phyloP scores from a whole-genome alignment of 35 echinoderm and acorn worm species.

The Strongylocentrotus purpuratus region DNA sequence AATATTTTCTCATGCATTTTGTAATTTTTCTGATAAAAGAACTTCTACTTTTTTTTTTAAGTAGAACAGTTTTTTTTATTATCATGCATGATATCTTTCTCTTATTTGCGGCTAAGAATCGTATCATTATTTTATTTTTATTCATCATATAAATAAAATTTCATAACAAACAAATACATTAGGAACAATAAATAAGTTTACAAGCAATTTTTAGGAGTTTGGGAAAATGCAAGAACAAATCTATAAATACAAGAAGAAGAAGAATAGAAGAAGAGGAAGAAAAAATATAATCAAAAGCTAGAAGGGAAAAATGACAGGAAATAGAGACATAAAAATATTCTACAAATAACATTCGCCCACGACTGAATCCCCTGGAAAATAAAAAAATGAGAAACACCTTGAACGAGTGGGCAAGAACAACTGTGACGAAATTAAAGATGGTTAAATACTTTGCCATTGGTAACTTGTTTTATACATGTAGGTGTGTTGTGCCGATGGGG shows the following conservation, averaged over 20 bases:
- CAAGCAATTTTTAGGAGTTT: too few relatives aligned
- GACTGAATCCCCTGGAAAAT: neutral
- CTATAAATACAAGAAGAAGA: neutral
- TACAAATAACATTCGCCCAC: neutral
- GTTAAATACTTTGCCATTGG: neutral
- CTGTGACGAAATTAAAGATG: neutral
- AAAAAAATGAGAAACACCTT: neutral
- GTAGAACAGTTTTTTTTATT: too few relatives aligned
- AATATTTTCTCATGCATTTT: too few relatives aligned
- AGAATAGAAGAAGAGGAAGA: neutral
- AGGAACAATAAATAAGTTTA: too few relatives aligned
- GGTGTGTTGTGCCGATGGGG: neutral
- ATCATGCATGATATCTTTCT: too few relatives aligned
- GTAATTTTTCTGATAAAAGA: too few relatives aligned
- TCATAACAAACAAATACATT: too few relatives aligned
- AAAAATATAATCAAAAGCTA: neutral
- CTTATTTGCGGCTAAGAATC: too few relatives aligned
- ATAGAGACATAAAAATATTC: neutral
- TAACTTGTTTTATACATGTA: neutral
- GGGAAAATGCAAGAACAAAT: too few relatives aligned
- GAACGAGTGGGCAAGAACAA: neutral
- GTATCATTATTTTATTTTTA: too few relatives aligned
- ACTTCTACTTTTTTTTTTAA: too few relatives aligned
- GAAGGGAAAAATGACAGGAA: neutral
- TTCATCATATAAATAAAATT: too few relatives aligned